A percentile compares a stretch with the other conserved stretches of the same genome.
Evolutionary conservation across 2,888 invertebrate genomes (phyloP).

Genomic region (Agriotes lineatus): DNA sequence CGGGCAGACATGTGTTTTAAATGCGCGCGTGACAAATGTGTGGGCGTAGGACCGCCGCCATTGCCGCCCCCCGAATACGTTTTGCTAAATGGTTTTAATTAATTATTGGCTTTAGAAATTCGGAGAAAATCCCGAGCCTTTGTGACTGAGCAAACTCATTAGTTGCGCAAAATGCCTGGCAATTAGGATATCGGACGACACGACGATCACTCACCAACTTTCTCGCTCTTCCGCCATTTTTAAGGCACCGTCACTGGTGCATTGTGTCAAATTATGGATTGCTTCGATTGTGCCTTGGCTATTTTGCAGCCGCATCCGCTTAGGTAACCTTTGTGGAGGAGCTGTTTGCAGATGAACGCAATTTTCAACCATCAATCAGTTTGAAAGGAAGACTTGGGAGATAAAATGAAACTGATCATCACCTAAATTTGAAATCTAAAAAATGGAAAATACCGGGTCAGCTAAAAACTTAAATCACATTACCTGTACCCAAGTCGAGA

Average conservation of each 20-base stretch:
- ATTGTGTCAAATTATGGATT: neutral
- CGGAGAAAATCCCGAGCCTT: constrained; percentile 6
- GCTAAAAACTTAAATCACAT: too few relatives aligned
- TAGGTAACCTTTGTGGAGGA: too few relatives aligned
- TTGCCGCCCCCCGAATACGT: neutral
- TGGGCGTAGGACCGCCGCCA: neutral
- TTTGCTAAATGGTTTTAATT: constrained; percentile 21
- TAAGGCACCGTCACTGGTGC: neutral
- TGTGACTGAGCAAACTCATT: constrained; percentile 19
- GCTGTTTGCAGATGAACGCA: too few relatives aligned
- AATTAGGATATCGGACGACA: constrained; percentile 18
- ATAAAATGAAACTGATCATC: too few relatives aligned
- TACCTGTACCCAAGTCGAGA: too few relatives aligned
- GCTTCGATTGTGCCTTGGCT: neutral
- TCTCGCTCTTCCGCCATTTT: constrained; percentile 8
- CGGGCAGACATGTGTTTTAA: neutral
- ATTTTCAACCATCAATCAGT: too few relatives aligned
- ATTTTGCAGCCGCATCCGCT: neutral
- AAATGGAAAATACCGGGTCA: too few relatives aligned
- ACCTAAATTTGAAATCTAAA: too few relatives aligned
- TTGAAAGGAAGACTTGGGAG: too few relatives aligned
- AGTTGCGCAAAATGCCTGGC: constrained; percentile 1
- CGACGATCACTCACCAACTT: constrained; percentile 4
- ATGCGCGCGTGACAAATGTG: constrained; percentile 11
- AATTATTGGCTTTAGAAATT: constrained; percentile 23